These are phyloP conservation scores for Tiaroga cobitis DNA, from an alignment of 2,797 vertebrate species.

Conservation along the genomic window DNA sequence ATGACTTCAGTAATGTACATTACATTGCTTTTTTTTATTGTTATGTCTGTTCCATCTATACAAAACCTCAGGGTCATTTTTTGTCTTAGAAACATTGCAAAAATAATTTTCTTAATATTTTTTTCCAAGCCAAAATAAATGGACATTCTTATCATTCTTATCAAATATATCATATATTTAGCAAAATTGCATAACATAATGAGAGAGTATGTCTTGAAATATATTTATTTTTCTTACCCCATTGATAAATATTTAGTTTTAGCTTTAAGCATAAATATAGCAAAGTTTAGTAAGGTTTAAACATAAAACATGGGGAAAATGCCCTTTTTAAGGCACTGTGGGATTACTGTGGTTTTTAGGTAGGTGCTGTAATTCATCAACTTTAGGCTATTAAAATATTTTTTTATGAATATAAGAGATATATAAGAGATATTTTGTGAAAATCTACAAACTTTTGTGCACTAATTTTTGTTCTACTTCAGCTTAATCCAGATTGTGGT, in stretches of 20 bases:
- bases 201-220: background rate
- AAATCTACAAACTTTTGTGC: background rate
- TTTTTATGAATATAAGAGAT: too few species aligned
- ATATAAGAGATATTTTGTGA: too few species aligned
- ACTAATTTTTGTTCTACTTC: background rate
- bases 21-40: constrained; percentile 6
- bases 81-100: background rate
- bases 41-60: constrained; percentile 8
- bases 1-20: background rate
- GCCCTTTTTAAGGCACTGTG: background rate
- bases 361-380: background rate
- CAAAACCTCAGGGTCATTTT: background rate
- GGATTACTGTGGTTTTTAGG: background rate
- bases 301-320: background rate
- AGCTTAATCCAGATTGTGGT: background rate
- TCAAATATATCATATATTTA: background rate
- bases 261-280: background rate
- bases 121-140: background rate
- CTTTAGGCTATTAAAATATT: background rate
- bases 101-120: background rate
- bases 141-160: background rate
- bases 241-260: background rate
- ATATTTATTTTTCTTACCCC: background rate
- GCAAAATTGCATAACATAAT: background rate
- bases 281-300: background rate